These are phyloP conservation scores for Bombus waltoni DNA, from an alignment of 1,140 invertebrate species.

Conservation along the genomic window DNA sequence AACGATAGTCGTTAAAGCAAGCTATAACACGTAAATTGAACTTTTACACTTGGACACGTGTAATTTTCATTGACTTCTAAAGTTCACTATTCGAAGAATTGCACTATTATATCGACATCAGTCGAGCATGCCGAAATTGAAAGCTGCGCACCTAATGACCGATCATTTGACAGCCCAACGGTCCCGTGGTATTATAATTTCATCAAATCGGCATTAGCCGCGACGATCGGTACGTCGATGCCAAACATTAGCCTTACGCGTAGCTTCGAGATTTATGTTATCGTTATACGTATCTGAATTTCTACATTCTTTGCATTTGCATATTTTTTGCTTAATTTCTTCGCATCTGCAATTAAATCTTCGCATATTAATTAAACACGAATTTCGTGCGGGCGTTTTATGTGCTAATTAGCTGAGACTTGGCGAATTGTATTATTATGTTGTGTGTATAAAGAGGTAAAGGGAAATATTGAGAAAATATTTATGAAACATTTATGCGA, in stretches of 20 bases:
- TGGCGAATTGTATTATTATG: not conserved
- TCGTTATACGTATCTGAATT: conserved; percentile 13
- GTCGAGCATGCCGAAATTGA: conserved; percentile 14
- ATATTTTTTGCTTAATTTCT: not conserved
- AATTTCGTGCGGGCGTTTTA: not conserved
- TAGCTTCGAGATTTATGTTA: not conserved
- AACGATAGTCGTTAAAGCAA: conserved; percentile 28
- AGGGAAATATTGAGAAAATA: not conserved
- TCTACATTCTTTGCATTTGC: not conserved
- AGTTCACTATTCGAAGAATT: conserved; percentile 65
- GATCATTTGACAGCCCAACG: conserved; percentile 57
- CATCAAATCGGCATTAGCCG: conserved; percentile 70
- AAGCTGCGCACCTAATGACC: conserved; percentile 49
- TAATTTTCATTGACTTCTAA: conserved; percentile 40
- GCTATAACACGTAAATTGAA: conserved; percentile 7
- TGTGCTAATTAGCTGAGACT: not conserved
- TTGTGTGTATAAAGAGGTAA: not conserved
- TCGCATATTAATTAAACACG: not conserved
- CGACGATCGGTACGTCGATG: conserved; percentile 2
- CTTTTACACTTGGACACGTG: not conserved
- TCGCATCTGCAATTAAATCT: not conserved
- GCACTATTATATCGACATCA: conserved; percentile 76
- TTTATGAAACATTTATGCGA: not conserved
- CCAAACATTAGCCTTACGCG: conserved; percentile 27
- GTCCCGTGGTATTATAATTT: conserved; percentile 73